Percentiles rank a stretch among this genome's conserved stretches.
Evolutionary conservation across 2,113 vertebrate species (phyloP).

Genomic region (Ellobius talpinus): DNA sequence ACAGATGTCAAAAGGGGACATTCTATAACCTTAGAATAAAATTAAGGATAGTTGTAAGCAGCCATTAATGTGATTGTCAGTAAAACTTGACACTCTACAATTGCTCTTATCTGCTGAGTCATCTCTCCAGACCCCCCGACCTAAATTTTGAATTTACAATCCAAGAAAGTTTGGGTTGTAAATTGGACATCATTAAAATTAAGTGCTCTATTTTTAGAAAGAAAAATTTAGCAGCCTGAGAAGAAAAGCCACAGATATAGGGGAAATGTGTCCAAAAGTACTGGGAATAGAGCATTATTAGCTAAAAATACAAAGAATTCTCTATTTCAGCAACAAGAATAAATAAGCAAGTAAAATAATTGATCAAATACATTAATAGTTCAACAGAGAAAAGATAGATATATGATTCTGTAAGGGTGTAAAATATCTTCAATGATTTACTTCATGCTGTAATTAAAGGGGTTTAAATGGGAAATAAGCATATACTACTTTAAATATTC

Average conservation of each 20-base stretch:
- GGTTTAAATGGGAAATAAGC: too few species aligned
- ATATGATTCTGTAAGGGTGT: background rate
- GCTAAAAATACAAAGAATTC: background rate
- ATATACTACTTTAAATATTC: background rate
- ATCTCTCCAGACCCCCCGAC: background rate
- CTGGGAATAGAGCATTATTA: background rate
- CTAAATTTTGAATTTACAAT: background rate
- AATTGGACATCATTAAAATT: background rate
- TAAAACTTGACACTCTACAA: background rate
- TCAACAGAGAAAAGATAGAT: too few species aligned
- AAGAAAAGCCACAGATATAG: background rate
- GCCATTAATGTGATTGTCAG: background rate
- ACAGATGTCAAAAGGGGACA: background rate
- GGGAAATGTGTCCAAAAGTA: background rate
- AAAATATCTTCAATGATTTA: background rate
- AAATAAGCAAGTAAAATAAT: background rate
- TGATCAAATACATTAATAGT: background rate
- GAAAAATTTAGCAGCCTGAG: background rate
- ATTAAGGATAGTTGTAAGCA: background rate
- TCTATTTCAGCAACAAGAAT: background rate
- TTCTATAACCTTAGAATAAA: background rate
- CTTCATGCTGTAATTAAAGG: background rate
- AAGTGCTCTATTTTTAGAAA: background rate
- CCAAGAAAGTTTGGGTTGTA: background rate
- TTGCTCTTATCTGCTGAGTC: background rate